Conservation (phyloP, 2,113 vertebrate genomes). For the Aspiorhynchus laticeps region DNA sequence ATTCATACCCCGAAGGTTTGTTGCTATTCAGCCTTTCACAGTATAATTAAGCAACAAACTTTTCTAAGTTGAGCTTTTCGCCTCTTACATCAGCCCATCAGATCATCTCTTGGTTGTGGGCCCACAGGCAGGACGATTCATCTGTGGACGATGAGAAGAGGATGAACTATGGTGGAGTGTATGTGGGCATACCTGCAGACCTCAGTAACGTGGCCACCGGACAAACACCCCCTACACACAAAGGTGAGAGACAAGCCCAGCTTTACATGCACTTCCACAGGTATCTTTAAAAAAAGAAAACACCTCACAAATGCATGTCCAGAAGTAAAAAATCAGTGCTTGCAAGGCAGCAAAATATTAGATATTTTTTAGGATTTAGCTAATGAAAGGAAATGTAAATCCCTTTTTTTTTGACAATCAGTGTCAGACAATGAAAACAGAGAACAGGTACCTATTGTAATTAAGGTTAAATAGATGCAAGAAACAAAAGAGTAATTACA, state of each 20-base stretch:
- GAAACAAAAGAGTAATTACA: too few relatives aligned
- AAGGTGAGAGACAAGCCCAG: constrained; percentile 18
- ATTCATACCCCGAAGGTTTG: background rate
- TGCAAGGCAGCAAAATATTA: background rate
- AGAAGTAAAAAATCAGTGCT: too few relatives aligned
- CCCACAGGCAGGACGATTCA: constrained; percentile 31
- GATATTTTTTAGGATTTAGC: too few relatives aligned
- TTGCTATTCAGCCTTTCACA: background rate
- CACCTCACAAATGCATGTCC: too few relatives aligned
- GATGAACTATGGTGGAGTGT: constrained; percentile 60
- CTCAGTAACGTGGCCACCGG: constrained; percentile 41
- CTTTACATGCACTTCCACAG: background rate
- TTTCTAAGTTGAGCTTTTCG: background rate
- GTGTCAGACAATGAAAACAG: background rate
- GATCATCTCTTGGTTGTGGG: background rate
- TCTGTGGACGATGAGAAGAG: constrained; percentile 49
- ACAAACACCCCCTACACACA: constrained; percentile 29
- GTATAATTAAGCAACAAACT: background rate
- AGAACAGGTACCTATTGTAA: too few relatives aligned
- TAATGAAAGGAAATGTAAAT: too few relatives aligned
- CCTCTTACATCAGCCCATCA: background rate
- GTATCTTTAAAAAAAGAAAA: background rate
- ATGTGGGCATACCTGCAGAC: constrained; percentile 57
- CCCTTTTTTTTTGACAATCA: too few relatives aligned
- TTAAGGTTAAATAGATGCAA: too few relatives aligned